These are phyloP conservation scores for Aphis craccivora DNA, from an alignment of 1,140 invertebrate species.

Conservation along the genomic window DNA sequence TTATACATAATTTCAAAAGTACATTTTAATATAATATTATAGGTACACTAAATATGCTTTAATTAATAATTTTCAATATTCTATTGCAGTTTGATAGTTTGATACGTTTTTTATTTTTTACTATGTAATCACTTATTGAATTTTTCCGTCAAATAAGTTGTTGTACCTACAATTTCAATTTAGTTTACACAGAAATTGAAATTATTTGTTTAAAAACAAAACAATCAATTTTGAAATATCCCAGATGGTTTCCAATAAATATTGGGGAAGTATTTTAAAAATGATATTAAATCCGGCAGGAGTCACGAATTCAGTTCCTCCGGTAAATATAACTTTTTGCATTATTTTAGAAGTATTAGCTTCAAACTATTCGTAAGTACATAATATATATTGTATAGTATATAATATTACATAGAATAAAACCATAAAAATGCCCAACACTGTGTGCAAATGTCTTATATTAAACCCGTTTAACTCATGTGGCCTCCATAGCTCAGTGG, in stretches of 20 bases:
- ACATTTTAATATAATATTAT: background rate
- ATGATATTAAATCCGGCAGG: no score
- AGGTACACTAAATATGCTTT: no score
- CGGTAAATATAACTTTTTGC: background rate
- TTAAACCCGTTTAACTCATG: rapidly evolving
- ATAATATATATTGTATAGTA: no score
- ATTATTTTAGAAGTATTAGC: background rate
- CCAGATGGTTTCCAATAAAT: background rate
- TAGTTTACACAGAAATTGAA: background rate
- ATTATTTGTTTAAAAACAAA: background rate
- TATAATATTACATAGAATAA: background rate
- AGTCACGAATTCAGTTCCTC: background rate
- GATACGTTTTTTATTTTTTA: no score
- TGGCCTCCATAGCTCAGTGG: conserved; percentile 86
- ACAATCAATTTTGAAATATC: background rate
- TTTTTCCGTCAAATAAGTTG: background rate
- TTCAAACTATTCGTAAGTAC: background rate
- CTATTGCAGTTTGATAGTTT: no score
- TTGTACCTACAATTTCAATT: background rate
- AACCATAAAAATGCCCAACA: background rate
- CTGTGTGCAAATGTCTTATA: background rate
- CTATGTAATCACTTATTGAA: background rate
- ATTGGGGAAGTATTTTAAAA: no score
- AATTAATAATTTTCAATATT: no score
- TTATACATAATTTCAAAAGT: background rate